phyloP scores from a whole-genome alignment of 2,797 vertebrate species.

The Clarias fuscus region DNA sequence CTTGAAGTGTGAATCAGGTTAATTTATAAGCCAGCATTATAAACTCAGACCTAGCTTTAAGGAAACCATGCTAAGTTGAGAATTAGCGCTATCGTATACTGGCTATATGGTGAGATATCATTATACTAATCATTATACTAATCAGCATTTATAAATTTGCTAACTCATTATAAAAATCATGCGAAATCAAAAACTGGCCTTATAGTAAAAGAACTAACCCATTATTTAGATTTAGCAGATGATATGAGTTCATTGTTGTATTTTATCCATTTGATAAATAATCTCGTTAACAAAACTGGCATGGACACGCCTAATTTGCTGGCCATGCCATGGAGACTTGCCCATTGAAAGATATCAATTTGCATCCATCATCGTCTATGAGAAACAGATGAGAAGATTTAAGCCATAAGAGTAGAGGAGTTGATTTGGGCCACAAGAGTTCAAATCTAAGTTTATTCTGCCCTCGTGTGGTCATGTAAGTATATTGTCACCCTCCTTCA shows the following conservation, averaged over 20 bases:
- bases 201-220: background rate
- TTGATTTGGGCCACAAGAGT: background rate
- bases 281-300: background rate
- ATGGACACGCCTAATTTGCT: too few species aligned
- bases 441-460: constrained; percentile 61
- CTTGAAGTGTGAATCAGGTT: background rate
- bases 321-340: too few species aligned
- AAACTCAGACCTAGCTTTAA: background rate
- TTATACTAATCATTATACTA: too few species aligned
- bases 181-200: background rate
- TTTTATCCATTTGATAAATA: background rate
- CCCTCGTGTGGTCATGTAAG: constrained; percentile 61
- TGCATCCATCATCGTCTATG: background rate
- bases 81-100: background rate
- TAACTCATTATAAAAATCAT: background rate
- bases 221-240: background rate
- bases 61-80: background rate
- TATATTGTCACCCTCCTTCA: background rate
- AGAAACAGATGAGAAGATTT: background rate
- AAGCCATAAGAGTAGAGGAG: background rate
- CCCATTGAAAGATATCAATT: background rate
- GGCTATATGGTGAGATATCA: too few species aligned
- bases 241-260: background rate
- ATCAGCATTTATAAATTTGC: too few species aligned
- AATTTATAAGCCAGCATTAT: too few species aligned